phyloP scores from a whole-genome alignment of 2,797 vertebrate species.

The Cossypha polioptera region DNA sequence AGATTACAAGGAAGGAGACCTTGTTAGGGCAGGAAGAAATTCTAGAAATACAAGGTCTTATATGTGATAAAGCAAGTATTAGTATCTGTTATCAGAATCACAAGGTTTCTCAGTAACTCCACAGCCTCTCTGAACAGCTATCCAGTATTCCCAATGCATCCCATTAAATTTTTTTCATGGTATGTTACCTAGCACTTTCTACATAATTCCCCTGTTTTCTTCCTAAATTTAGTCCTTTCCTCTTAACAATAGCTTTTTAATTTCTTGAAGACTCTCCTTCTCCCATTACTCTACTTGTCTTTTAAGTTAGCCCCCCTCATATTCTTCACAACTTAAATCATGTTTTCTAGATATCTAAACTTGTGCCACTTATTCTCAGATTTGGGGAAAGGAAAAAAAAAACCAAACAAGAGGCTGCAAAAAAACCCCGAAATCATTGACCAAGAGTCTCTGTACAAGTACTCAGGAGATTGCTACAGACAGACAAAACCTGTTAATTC shows the following conservation, averaged over 20 bases:
- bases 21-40: not conserved
- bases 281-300: not conserved
- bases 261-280: not conserved
- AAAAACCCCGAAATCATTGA: not conserved
- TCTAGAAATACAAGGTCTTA: not conserved
- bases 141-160: not conserved
- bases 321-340: not conserved
- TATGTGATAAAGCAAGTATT: not conserved
- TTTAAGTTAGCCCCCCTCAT: not conserved
- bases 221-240: not conserved
- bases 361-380: not conserved
- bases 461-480: conserved; percentile 12
- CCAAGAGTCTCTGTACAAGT: not conserved
- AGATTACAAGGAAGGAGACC: not conserved
- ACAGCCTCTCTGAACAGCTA: not conserved
- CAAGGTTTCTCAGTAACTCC: not conserved
- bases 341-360: not conserved
- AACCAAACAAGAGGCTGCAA: not conserved
- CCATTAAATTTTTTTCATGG: not conserved
- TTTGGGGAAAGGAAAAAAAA: not conserved
- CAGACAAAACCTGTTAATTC: conserved; percentile 63
- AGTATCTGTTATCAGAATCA: not conserved
- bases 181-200: not conserved
- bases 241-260: not conserved
- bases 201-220: not conserved